phyloP scores from a whole-genome alignment of 2,797 vertebrate species.

The Tangara arthus region DNA sequence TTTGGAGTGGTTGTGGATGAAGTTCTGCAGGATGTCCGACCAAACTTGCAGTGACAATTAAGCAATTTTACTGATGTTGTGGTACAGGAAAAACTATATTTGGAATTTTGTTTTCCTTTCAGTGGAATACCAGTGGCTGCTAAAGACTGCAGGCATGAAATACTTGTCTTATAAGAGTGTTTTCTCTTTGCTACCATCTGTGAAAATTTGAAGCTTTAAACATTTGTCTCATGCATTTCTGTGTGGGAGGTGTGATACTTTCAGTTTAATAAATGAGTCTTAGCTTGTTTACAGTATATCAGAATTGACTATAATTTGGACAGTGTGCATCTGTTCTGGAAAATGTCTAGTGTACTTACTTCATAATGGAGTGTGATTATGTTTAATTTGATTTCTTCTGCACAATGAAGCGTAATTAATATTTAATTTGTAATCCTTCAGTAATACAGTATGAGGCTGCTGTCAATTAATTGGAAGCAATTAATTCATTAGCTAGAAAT shows the following conservation, averaged over 20 bases:
- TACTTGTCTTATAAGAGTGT: background rate
- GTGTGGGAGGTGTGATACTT: conserved; percentile 60
- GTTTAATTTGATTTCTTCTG: conserved; percentile 59
- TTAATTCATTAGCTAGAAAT: conserved; percentile 59
- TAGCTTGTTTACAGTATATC: conserved; percentile 54
- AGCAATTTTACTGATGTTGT: background rate
- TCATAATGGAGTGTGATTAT: conserved; percentile 57
- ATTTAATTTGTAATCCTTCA: conserved; percentile 65
- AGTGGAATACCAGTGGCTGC: background rate
- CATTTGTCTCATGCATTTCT: conserved; percentile 48
- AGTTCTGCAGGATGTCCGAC: background rate
- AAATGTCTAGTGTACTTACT: conserved; percentile 43
- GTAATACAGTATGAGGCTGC: conserved; percentile 36
- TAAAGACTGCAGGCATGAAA: background rate
- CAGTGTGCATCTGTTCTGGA: conserved; percentile 54
- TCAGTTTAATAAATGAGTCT: conserved; percentile 57
- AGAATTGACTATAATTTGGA: conserved; percentile 54
- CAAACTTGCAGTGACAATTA: background rate
- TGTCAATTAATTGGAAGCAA: conserved; percentile 58
- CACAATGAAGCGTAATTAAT: conserved; percentile 61
- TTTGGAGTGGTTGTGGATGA: background rate
- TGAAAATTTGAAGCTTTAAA: conserved; percentile 45
- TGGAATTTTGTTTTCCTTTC: conserved; percentile 2
- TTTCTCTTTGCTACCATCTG: conserved; percentile 44
- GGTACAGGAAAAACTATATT: background rate